Base-by-base conservation (phyloP, 2,888 invertebrate species). In the Morinoia aosen region DNA sequence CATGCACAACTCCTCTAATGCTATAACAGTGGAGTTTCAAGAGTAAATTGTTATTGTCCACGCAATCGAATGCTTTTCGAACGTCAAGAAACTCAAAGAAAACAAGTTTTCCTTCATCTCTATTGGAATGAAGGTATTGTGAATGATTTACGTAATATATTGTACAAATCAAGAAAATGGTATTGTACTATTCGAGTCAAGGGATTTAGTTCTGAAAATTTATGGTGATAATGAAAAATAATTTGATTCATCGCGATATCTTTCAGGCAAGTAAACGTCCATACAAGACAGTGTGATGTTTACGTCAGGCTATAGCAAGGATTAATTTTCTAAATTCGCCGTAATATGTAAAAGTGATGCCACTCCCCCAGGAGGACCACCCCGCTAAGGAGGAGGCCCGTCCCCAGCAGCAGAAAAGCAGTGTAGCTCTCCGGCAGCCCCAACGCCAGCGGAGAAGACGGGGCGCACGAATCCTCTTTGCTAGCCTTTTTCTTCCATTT, bases 371-470 rank as follows among this genome's bases (percentile, higher is more conserved):
- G 3, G 14, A 93, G 57, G 4, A 93, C 57, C 11, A 57, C 57
- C 19, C 7, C 56, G 25, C 57, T 57, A 33, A 93, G 0, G 57
- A 93, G 11, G 93, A 57, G 39, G 33, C 93, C 93, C 11, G 11
- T 57, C 33, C 12, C 93, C 57, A 93, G n/a, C 14, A 93, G 58
- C 57, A 57, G 10, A 57, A 93, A 93, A 57, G 93, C 93, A 19
- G 93, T 56, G 93, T 93, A 93, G n/a, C 19, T 93, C n/a, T 93
- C 93, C 19, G 56, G 11, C 19, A 93, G 57, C n/a, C 93, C 93
- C 16, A 93, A 57, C 58, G 93, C 33, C 56, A 57, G 1, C 33
- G 33, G 25, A 8, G 12, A 33, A 14, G 56, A 39, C 25, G 93
- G 8, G 57, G 39, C 93, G 33, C 93, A 93, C 25, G 57, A 57